These are phyloP conservation scores for Hermaeophaga mercurialis DNA, from an alignment of 2,888 invertebrate genomes.

Conservation along the genomic window DNA sequence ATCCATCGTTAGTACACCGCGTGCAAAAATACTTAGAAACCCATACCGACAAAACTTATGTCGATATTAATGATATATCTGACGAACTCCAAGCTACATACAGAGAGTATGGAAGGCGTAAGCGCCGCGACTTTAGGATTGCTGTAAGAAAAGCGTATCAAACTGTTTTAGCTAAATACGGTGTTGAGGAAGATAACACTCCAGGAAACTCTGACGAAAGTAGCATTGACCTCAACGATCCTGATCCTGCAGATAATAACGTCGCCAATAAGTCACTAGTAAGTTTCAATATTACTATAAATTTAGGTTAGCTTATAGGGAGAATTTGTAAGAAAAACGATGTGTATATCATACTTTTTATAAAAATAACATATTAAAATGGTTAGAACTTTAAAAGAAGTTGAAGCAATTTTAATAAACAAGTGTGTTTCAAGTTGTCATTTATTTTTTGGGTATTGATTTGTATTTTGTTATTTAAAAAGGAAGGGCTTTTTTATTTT, in stretches of 20 bases:
- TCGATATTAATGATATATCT: conserved; percentile 85
- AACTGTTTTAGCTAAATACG: conserved; percentile 72
- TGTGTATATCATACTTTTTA: no score
- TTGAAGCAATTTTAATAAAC: no score
- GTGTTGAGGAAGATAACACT: conserved; percentile 62
- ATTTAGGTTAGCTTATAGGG: no score
- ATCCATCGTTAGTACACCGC: conserved; percentile 59
- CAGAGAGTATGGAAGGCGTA: conserved; percentile 80
- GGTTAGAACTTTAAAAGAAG: no score
- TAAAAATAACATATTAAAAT: no score
- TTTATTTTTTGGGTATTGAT: no score
- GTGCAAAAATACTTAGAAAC: conserved; percentile 74
- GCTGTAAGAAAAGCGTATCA: conserved; percentile 80
- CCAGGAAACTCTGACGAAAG: conserved; percentile 58
- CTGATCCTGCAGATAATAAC: conserved; percentile 29
- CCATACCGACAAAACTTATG: conserved; percentile 78
- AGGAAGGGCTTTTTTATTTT: no score
- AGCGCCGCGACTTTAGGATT: conserved; percentile 77
- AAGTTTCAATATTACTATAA: no score
- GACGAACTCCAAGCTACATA: conserved; percentile 75
- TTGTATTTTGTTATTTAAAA: no score
- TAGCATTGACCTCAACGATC: conserved; percentile 24
- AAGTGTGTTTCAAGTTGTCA: no score
- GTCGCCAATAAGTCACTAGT: no score
- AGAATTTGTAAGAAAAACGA: no score